A percentile compares a stretch with the other conserved stretches of the same genome.
phyloP scores from a whole-genome alignment of 2,113 vertebrate species.

The Ctenomys sociabilis region DNA sequence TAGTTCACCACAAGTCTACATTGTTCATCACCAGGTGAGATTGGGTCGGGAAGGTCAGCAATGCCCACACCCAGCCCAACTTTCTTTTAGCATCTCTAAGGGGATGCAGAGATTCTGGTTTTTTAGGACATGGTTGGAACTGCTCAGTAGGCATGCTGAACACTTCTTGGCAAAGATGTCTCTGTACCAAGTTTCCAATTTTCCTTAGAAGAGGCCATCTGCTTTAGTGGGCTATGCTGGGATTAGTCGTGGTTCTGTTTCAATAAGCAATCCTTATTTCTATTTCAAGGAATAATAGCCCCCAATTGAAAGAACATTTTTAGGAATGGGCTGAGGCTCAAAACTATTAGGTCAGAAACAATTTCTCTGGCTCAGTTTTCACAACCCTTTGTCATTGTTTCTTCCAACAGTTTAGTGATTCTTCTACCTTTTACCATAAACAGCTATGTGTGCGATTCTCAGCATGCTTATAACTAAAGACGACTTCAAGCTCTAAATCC shows the following conservation, averaged over 20 bases:
- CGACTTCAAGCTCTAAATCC: neutral
- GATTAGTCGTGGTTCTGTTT: neutral
- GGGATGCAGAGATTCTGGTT: neutral
- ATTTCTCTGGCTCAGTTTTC: neutral
- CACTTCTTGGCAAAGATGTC: neutral
- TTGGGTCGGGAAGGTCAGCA: neutral
- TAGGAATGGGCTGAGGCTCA: neutral
- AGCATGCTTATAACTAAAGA: neutral
- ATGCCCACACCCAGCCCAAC: neutral
- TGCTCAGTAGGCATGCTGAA: neutral
- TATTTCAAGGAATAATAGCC: neutral
- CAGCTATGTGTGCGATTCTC: neutral
- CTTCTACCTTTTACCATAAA: neutral
- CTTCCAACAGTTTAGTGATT: neutral
- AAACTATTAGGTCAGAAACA: neutral
- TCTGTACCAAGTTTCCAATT: neutral
- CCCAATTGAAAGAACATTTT: neutral
- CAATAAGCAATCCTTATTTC: neutral
- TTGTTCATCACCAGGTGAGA: neutral
- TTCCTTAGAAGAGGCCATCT: neutral
- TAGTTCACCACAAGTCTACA: neutral
- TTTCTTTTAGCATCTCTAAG: neutral
- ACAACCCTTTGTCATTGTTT: neutral
- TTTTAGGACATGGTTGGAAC: neutral
- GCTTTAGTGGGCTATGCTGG: neutral